These are phyloP conservation scores for Pristis pectinata DNA, from an alignment of 2,797 vertebrate species.

Conservation along the genomic window DNA sequence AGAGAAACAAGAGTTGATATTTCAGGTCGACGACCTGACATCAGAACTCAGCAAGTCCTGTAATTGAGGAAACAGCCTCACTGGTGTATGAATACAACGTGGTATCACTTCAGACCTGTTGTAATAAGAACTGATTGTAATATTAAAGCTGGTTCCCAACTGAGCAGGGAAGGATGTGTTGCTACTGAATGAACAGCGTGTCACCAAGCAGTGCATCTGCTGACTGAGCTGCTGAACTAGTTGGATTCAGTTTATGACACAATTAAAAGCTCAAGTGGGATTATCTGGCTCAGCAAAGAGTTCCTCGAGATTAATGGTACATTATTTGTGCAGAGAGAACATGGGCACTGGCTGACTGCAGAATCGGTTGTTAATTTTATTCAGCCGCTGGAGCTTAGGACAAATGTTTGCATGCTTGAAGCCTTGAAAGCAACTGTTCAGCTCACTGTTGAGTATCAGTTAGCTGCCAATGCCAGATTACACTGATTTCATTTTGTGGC, in stretches of 20 bases:
- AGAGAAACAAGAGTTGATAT: no score
- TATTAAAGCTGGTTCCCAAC: not conserved
- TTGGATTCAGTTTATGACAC: not conserved
- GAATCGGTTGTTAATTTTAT: not conserved
- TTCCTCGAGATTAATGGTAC: not conserved
- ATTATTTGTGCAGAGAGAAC: not conserved
- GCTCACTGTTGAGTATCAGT: not conserved
- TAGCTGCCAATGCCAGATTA: not conserved
- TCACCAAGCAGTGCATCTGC: not conserved
- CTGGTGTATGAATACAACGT: not conserved
- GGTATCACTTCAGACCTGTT: not conserved
- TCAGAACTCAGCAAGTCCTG: no score
- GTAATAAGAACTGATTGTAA: not conserved
- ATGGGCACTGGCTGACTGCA: not conserved
- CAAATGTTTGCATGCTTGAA: not conserved
- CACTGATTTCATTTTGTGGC: not conserved
- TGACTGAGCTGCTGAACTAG: not conserved
- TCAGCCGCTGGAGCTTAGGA: not conserved
- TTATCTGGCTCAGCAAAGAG: not conserved
- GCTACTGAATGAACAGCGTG: not conserved
- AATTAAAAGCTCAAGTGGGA: conserved; percentile 14
- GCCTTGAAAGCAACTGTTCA: not conserved
- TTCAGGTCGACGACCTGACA: no score
- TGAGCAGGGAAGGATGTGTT: not conserved
- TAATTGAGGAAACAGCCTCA: no score